Base-by-base conservation (phyloP, 2,888 invertebrate genomes). In the Agrenia bidenticulata region DNA sequence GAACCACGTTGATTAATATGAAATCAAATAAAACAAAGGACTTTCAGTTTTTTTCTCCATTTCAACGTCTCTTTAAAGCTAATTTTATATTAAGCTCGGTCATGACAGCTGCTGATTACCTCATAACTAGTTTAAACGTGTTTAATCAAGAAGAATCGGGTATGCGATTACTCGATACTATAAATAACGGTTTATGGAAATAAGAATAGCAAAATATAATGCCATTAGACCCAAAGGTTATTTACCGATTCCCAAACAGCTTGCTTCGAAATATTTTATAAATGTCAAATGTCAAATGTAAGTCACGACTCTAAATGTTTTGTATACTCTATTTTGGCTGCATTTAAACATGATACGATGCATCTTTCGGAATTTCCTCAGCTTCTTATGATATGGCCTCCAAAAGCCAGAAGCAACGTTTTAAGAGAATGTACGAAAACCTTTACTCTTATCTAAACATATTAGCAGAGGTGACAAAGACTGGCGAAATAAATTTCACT, bases 401-500 rank as follows among this genome's bases (percentile, higher is more conserved):
- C 5, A 45, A 45, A n/a, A 15, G 4, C 45, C n/a, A 45, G 15
- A 45, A 45, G 45, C 15, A 45, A n/a, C 5, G 45, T 9, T 19
- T 45, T n/a, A 45, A 45, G 45, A 15, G 45, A 45, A 45, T 45
- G 9, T 45, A 45, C 15, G 45, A 45, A 45, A 45, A 45, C 19
- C 45, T n/a, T 17, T 9, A 19, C 9, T 9, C 45, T 5, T 45
- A 45, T 15, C 9, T 5, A 45, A 5, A 15, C n/a, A 45, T 45
- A 9, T 45, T 45, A 15, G n/a, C 5, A 4, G 15, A 19, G 5
- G 15, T 45, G 5, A 5, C 5, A 45, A 15, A 19, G n/a, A 9
- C 45, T 4, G 45, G 45, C 4, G 45, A 45, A 45, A 45, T 45
- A 17, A 45, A 45, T n/a, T 45, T 45, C n/a, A 15, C 5, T 19